Percentiles rank a stretch among this genome's conserved stretches.
Evolutionary conservation across 2,797 vertebrate genomes (phyloP).

Genomic region (Enteromius unitaeniatus): DNA sequence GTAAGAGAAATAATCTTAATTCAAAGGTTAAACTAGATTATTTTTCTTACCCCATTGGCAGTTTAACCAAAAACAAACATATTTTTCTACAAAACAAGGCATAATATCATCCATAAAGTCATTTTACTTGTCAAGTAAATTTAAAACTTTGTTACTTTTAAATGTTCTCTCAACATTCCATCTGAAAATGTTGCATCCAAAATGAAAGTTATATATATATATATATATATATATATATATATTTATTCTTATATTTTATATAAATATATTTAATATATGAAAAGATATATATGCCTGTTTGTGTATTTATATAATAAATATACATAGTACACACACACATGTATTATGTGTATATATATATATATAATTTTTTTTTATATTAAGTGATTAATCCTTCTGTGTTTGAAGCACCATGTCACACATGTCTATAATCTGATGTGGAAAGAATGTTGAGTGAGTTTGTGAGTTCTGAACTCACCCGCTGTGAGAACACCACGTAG

Average conservation of each 20-base stretch:
- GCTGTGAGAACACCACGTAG: conserved; percentile 96
- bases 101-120: neutral
- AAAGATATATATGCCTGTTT: no score
- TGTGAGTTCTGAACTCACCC: conserved; percentile 78
- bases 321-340: no score
- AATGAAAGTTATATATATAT: no score
- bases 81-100: neutral
- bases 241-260: no score
- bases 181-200: no score
- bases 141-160: neutral
- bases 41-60: neutral
- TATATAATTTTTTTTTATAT: no score
- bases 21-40: neutral
- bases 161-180: neutral
- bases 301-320: no score
- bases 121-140: neutral
- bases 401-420: neutral
- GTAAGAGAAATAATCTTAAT: neutral
- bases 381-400: no score
- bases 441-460: neutral
- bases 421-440: neutral
- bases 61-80: neutral
- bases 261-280: no score
- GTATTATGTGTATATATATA: no score
- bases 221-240: no score